Base-by-base conservation (phyloP, 2,888 invertebrate species). In the Sarcophaga variegata region DNA sequence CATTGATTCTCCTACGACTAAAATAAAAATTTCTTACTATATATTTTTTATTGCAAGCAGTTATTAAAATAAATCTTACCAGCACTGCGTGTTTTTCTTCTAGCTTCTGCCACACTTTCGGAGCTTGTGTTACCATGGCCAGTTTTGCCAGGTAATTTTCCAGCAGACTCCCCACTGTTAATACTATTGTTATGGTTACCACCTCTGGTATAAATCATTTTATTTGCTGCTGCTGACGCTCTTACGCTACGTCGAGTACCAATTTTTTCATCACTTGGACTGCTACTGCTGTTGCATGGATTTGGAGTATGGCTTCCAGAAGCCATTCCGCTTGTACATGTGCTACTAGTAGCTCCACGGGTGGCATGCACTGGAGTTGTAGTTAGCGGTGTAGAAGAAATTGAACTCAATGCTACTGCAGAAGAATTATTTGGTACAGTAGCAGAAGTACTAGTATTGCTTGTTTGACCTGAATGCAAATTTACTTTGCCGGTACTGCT, bases 61-160 rank as follows among this genome's bases (percentile, higher is more conserved):
- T 6, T 22, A 8, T 25, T 45, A 72, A 72, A 14, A 14, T 45
- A 47, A 60, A 77, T 89, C 4, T 90, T 90, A 96, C 96, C 96
- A 89, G 96, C 95, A 94, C 96, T 96, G 89, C 96, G 94, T 45
- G 96, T 96, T 94, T 96, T 96, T 90, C 96, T 93, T 45, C 95
- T 89, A 4, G 91, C 93, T 81, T 93, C 93, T 10, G 90, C 91
- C 62, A 91, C 90, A 75, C 91, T 91, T 67, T 92, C 92, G 4
- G 81, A 76, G 63, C 89, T 89, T 60, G 86, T 81, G 64, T 82
- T 90, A 3, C 81, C 80, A 49, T 92, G 91, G 3, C 91, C 89
- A 14, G 90, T 88, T 62, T 91, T 90, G 5, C 93, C 90, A 47
- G 93, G 92, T 37, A 91, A 91, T 80, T 91, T 90, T 86, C 91